Conservation (phyloP, 2,888 invertebrate species). For the Tenthredo amoena region DNA sequence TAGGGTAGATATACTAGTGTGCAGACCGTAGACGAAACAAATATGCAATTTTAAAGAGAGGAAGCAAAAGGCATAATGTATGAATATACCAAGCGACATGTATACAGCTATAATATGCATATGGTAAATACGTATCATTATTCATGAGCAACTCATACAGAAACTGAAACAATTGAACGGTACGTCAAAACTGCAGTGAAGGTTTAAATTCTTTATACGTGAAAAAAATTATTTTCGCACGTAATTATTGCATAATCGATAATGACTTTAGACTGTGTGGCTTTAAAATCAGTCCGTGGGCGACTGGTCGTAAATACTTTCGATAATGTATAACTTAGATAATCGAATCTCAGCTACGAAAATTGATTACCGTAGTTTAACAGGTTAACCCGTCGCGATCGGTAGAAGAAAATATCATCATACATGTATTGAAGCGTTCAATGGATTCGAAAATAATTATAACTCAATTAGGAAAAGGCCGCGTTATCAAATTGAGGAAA, state of each 20-base stretch:
- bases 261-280: neutral
- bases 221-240: neutral
- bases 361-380: slow-evolving; percentile 13
- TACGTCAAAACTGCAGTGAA: neutral
- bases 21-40: slow-evolving; percentile 21
- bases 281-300: neutral
- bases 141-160: neutral
- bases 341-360: neutral
- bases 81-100: neutral
- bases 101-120: neutral
- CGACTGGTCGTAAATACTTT: neutral
- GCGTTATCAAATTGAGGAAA: neutral
- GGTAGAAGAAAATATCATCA: neutral
- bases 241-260: slow-evolving; percentile 1
- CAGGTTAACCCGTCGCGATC: slow-evolving; percentile 29
- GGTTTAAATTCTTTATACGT: neutral
- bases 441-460: slow-evolving; percentile 17
- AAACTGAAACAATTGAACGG: neutral
- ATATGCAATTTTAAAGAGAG: neutral
- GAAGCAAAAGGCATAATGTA: neutral
- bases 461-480: neutral
- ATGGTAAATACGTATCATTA: neutral
- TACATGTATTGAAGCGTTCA: neutral
- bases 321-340: slow-evolving; percentile 4
- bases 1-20: slow-evolving; percentile 10